Evolutionary conservation across 2,113 vertebrate genomes (phyloP).

Genomic region (Anolis carolinensis): DNA sequence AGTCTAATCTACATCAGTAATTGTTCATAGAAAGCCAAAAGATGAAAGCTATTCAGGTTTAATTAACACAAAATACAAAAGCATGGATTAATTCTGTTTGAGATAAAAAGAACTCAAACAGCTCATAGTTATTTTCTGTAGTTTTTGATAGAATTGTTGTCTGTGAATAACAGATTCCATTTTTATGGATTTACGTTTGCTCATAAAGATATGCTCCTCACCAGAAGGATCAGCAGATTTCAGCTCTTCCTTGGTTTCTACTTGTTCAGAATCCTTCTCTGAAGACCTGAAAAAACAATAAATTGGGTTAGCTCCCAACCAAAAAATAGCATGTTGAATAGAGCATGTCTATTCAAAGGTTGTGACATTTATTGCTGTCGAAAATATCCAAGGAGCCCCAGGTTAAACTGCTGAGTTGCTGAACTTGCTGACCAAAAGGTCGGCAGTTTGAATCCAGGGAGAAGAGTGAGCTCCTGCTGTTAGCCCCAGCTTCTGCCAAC

Average conservation of each 20-base stretch:
- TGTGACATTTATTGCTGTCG: too few species aligned
- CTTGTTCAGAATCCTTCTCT: constrained; percentile 32
- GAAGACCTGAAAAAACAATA: background rate
- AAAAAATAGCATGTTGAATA: too few species aligned
- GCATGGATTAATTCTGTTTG: background rate
- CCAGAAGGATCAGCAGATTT: constrained; percentile 27
- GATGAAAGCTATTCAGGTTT: background rate
- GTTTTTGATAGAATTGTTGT: background rate
- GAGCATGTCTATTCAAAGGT: too few species aligned
- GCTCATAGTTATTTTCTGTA: background rate
- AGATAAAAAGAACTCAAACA: background rate
- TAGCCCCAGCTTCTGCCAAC: too few species aligned
- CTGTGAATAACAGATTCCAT: background rate
- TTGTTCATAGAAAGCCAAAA: background rate
- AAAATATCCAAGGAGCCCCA: too few species aligned
- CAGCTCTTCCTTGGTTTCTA: constrained; percentile 24
- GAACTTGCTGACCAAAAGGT: too few species aligned
- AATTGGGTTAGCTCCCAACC: background rate
- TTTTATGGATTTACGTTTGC: background rate
- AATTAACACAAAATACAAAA: background rate
- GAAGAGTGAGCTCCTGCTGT: too few species aligned
- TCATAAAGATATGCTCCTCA: background rate
- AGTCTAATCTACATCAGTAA: background rate
- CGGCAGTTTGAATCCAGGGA: too few species aligned
- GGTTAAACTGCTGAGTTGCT: too few species aligned